These are phyloP conservation scores for Aepyceros melampus DNA, from an alignment of 2,113 vertebrate genomes.

Conservation along the genomic window DNA sequence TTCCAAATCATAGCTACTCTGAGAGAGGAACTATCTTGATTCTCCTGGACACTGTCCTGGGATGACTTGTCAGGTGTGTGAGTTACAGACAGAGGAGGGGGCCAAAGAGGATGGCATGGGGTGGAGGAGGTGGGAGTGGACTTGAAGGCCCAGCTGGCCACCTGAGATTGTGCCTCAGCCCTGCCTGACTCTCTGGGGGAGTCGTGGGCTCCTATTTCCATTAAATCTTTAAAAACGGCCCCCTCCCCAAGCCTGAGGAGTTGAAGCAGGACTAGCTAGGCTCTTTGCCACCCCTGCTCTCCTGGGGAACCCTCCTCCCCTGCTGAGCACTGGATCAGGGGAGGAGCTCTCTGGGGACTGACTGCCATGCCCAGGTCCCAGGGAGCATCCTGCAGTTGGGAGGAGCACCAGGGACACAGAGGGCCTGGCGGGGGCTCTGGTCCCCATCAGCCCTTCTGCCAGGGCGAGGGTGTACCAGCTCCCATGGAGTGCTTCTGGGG, in stretches of 20 bases:
- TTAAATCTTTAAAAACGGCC: neutral
- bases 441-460: neutral
- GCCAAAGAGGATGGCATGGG: neutral
- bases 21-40: neutral
- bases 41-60: neutral
- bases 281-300: neutral
- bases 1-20: neutral
- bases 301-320: neutral
- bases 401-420: neutral
- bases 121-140: rapidly evolving
- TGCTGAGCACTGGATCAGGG: neutral
- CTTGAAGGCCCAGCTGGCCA: neutral
- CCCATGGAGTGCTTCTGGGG: neutral
- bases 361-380: neutral
- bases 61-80: neutral
- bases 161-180: neutral
- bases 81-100: neutral
- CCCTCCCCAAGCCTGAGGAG: neutral
- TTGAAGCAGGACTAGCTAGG: neutral
- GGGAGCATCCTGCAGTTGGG: neutral
- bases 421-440: neutral
- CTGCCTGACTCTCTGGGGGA: neutral
- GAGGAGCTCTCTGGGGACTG: neutral
- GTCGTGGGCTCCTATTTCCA: neutral
- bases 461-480: neutral